Conservation (phyloP, 2,797 vertebrate species). For the Cygnus olor region DNA sequence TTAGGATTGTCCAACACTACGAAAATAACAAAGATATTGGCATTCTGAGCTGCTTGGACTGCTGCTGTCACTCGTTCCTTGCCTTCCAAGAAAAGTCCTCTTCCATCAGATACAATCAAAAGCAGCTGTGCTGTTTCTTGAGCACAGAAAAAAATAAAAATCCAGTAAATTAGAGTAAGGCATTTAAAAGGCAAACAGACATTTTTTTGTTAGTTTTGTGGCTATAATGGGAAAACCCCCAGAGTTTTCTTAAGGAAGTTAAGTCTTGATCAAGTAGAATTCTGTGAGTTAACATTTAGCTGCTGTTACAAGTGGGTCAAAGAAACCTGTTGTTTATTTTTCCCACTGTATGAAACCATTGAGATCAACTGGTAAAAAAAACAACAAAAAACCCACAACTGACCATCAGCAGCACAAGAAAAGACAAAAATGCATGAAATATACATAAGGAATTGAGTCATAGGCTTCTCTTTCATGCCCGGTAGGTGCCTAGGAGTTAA, state of each 20-base stretch:
- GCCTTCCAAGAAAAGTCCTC: constrained; percentile 95
- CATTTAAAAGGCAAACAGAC: background rate
- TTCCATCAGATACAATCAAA: constrained; percentile 93
- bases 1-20: constrained; percentile 94
- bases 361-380: background rate
- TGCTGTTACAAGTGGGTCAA: background rate
- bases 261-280: background rate
- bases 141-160: background rate
- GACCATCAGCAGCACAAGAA: background rate
- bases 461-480: background rate
- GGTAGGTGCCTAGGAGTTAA: background rate
- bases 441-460: background rate
- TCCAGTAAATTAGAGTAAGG: background rate
- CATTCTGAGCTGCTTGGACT: constrained; percentile 84
- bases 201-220: background rate
- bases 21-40: constrained; percentile 94
- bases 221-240: background rate
- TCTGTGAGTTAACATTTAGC: background rate
- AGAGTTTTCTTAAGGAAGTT: background rate
- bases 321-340: background rate
- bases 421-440: background rate
- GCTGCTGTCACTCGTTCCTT: constrained; percentile 92
- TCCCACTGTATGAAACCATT: background rate
- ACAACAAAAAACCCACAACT: no score
- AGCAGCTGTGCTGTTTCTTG: constrained; percentile 95